Conservation (phyloP, 2,888 invertebrate genomes). For the Phengaris arion region DNA sequence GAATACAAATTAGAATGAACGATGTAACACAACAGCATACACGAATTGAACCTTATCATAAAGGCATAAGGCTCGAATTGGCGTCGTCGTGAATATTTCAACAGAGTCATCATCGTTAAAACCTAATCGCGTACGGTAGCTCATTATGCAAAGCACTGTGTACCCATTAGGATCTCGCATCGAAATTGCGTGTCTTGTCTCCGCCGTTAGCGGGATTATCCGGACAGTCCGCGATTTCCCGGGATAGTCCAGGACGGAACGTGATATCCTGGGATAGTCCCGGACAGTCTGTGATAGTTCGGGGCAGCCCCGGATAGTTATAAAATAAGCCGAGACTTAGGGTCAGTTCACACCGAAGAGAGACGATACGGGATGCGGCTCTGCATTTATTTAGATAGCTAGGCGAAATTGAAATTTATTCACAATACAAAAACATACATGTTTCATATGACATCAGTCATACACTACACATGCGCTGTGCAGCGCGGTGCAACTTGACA, state of each 20-base stretch:
- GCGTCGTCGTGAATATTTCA: constrained; percentile 35
- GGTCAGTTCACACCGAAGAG: no score
- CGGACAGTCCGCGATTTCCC: neutral
- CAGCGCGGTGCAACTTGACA: no score
- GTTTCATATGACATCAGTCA: no score
- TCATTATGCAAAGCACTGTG: constrained; percentile 67
- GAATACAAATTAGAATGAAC: constrained; percentile 65
- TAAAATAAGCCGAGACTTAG: no score
- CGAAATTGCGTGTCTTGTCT: constrained; percentile 36
- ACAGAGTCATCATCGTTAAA: constrained; percentile 71
- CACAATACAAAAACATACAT: no score
- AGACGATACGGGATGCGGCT: no score
- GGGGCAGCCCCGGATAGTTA: neutral
- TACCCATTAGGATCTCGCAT: constrained; percentile 51
- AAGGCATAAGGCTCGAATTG: constrained; percentile 41
- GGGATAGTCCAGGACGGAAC: neutral
- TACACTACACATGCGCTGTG: no score
- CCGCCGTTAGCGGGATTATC: constrained; percentile 31
- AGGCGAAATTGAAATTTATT: no score
- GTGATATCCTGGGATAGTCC: neutral
- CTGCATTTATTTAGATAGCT: no score
- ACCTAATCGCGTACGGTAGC: constrained; percentile 68
- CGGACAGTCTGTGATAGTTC: neutral
- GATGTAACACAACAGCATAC: constrained; percentile 40
- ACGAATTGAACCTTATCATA: neutral